Evolutionary conservation across 2,888 invertebrate genomes (phyloP).

Genomic region (Formica aserva): DNA sequence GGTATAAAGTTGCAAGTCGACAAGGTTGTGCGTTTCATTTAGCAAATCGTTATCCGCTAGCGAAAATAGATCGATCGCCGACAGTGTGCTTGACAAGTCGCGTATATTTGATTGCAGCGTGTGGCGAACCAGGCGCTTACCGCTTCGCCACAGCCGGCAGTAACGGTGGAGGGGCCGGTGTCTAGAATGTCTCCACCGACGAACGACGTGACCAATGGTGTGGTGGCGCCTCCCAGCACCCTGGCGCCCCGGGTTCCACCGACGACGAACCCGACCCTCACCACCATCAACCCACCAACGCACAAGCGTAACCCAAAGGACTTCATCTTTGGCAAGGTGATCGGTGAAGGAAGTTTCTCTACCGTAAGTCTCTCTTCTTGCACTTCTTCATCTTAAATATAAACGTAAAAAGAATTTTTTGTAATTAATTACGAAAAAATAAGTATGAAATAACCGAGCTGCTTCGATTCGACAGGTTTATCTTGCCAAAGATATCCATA

Average conservation of each 20-base stretch:
- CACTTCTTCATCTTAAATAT: not conserved
- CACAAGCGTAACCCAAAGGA: conserved; percentile 93
- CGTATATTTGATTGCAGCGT: conserved; percentile 81
- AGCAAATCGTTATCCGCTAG: not conserved
- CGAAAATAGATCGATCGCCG: conserved; percentile 1
- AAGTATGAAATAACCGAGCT: not conserved
- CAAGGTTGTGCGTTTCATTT: not conserved
- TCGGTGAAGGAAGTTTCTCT: conserved; percentile 99
- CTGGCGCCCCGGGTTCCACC: conserved; percentile 86
- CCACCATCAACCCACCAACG: conserved; percentile 84
- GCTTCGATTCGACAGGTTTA: conserved; percentile 88
- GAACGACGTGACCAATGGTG: conserved; percentile 87
- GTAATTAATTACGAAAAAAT: not conserved
- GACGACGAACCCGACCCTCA: conserved; percentile 85
- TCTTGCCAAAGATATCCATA: conserved; percentile 96
- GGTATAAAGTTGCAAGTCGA: conserved; percentile 22
- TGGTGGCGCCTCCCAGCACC: conserved; percentile 87
- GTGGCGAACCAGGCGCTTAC: conserved; percentile 85
- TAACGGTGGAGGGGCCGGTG: conserved; percentile 85
- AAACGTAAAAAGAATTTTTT: not conserved
- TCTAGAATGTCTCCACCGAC: conserved; percentile 86
- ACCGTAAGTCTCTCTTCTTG: conserved; percentile 88
- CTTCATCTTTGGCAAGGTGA: conserved; percentile 97
- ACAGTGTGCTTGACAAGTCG: conserved; percentile 34
- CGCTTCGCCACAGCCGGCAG: conserved; percentile 85